Percentiles rank a stretch among this genome's conserved stretches.
Conservation (phyloP, 2,888 invertebrate species). For the Caenorhabditis zanzibari region DNA sequence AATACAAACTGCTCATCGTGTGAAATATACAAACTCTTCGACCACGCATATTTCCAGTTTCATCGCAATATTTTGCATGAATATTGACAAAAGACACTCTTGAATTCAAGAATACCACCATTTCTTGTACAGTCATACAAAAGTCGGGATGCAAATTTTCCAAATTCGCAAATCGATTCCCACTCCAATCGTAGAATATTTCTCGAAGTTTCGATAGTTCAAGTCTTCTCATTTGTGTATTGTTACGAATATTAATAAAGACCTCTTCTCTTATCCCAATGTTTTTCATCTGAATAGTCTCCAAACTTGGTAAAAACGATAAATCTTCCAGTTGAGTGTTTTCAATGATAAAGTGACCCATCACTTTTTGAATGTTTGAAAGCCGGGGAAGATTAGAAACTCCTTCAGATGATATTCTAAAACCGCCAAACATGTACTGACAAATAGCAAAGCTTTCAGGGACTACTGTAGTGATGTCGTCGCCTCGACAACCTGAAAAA, state of each 20-base stretch:
- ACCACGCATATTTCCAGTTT: neutral
- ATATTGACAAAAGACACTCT: neutral
- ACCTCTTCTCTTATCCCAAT: neutral
- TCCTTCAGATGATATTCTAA: neutral
- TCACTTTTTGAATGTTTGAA: neutral
- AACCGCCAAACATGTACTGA: neutral
- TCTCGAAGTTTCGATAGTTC: neutral
- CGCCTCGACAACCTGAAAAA: constrained; percentile 1
- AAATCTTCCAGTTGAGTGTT: neutral
- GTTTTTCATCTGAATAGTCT: neutral
- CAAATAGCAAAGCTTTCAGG: neutral
- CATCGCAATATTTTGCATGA: neutral
- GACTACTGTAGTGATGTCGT: neutral
- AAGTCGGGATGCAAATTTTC: constrained; percentile 12
- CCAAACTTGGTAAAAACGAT: constrained; percentile 3
- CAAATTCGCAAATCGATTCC: neutral
- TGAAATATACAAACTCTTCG: neutral
- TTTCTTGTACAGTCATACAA: constrained; percentile 10
- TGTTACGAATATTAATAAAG: neutral
- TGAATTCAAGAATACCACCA: neutral
- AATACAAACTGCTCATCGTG: neutral
- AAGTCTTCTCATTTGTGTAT: neutral
- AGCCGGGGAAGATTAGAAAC: neutral
- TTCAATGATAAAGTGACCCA: neutral
- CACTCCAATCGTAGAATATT: neutral